Evolutionary conservation across 2,888 invertebrate species (phyloP), one percentile per base, ranked within the genome.

Genomic region (Margaritifera margaritifera): DNA sequence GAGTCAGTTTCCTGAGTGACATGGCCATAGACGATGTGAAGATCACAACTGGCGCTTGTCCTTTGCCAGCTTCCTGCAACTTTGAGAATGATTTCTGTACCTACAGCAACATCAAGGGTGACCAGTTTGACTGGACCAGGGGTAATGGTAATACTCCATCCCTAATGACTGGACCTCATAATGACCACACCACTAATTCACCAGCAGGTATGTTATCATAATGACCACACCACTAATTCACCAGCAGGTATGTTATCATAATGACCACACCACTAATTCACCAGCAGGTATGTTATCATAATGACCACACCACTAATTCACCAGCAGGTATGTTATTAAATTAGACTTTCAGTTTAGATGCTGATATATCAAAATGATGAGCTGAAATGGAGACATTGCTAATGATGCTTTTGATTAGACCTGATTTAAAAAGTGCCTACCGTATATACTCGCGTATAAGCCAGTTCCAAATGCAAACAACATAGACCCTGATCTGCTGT

Each of bases 1-100:
- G 81, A 11, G 31, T 66, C 19, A 65, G 73, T 52, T 82, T 69
- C 66, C 60, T 61, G 8, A 85, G 86, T 72, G 84, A 84, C 71
- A 82, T 88, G 22, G 86, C 86, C 54, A 72, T 87, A 42, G 88
- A 88, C 76, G 87, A 87, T 67, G 68, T 85, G 20, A 72, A 78
- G n/a, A 70, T 87, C 19, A 73, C 73, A 22, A 59, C 69, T 5
- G 85, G 84, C 18, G 62, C 72, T 22, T 88, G 88, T 64, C 75
- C 81, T 15, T 62, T 68, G 24, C 80, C 82, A 20, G 84, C 77
- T 1, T 71, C 78, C 22, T 86, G 86, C 77, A 81, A 82, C 74
- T 86, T 86, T 72, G 86, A 86, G 63, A 60, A 66, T n/a, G 82
- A 78, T 24, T 61, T 80, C 20, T 86, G 86, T 78, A 81, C 82